Base-by-base conservation (phyloP, 1,140 invertebrate species). In the Brachystomella parvula region DNA sequence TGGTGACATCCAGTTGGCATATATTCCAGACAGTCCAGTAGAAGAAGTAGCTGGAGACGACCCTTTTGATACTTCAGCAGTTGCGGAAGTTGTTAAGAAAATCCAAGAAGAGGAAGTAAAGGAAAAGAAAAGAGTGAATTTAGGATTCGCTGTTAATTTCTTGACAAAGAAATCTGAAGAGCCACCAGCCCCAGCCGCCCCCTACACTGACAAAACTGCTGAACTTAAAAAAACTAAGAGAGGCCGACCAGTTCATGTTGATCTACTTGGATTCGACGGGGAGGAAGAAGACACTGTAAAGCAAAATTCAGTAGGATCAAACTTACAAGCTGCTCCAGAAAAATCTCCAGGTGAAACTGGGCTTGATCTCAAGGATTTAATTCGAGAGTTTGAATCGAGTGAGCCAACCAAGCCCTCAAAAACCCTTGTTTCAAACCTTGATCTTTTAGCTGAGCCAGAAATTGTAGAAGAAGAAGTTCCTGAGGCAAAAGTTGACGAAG, bases 61-160 rank as follows among this genome's bases (percentile, higher is more conserved):
- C 80, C 88, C 88, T 0, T 94, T 94, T 75, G 90, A 94, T 74
- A 94, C 90, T 17, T 88, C 89, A 1, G 89, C 85, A 68, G 90
- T 89, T 31, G 89, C 92, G 64, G 88, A 87, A 73, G 83, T 92
- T 29, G 87, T 93, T 0, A 87, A 88, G 76, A 86, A 86, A 9
- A 83, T 85, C 60, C 85, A 76, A 59, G 61, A 75, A 86, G 74
- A 70, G 30, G 85, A 84, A 69, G 87, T 86, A 75, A 89, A 88
- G 31, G 47, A 65, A 63, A 91, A 88, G 71, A 87, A 88, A 74
- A 80, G 88, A 47, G 84, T 92, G 2, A 90, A 87, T 72, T 81
- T 92, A 68, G 90, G 89, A 2, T 84, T 87, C 66, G 89, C 89
- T 19, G 90, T 92, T 71, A 88, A 90, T 75, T 87, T 93, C 29